These are phyloP conservation scores for Tridacna gigas DNA, from an alignment of 2,888 invertebrate genomes.

Conservation along the genomic window DNA sequence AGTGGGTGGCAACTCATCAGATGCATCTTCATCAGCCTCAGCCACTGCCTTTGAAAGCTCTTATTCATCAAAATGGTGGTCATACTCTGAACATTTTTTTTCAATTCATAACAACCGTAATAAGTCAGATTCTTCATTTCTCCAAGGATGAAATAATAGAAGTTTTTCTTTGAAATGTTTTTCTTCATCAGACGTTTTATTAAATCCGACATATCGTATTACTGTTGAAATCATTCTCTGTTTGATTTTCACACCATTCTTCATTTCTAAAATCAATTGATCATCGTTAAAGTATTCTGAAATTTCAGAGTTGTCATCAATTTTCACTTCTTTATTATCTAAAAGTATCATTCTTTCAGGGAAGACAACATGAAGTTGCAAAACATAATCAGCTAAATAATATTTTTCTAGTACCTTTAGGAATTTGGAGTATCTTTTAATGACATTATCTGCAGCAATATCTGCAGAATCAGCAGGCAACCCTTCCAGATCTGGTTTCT, in stretches of 20 bases:
- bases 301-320: constrained; percentile 13
- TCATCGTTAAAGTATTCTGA: constrained; percentile 29
- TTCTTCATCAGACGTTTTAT: no score
- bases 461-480: constrained; percentile 4
- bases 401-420: constrained; percentile 3
- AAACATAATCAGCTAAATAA: constrained; percentile 30
- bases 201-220: no score
- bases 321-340: neutral
- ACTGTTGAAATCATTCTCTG: no score
- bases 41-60: neutral
- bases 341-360: neutral
- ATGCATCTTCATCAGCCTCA: neutral
- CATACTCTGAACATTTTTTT: constrained; percentile 2
- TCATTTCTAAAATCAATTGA: no score
- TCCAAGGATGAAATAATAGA: no score
- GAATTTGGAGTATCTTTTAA: no score
- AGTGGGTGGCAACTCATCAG: no score
- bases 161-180: no score
- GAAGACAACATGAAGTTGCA: no score
- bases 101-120: constrained; percentile 35
- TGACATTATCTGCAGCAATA: constrained; percentile 1
- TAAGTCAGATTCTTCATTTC: no score
- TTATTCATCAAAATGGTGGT: neutral
- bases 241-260: no score
- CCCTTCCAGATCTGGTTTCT: constrained; percentile 6